phyloP scores from a whole-genome alignment of 2,113 vertebrate genomes.

The Corydoras maculifer region DNA sequence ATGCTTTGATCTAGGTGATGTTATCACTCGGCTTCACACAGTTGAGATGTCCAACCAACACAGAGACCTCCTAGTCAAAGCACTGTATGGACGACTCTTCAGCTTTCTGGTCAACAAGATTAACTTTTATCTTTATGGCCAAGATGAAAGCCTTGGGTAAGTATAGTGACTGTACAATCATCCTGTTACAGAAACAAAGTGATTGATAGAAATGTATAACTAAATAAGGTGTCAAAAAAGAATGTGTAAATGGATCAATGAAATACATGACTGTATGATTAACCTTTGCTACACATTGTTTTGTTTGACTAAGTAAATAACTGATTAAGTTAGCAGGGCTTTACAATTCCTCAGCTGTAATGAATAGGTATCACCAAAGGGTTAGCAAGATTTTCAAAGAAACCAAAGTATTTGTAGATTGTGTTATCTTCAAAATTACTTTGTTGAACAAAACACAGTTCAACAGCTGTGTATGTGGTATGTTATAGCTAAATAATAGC shows the following conservation, averaged over 20 bases:
- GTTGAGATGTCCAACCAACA: constrained; percentile 77
- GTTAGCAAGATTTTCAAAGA: not conserved
- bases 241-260: too few relatives aligned
- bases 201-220: not conserved
- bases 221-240: too few relatives aligned
- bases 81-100: constrained; percentile 84
- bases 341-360: constrained; percentile 1
- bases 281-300: too few relatives aligned
- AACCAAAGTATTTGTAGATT: too few relatives aligned
- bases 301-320: too few relatives aligned
- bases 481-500: too few relatives aligned
- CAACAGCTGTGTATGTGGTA: too few relatives aligned
- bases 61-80: constrained; percentile 84
- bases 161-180: constrained; percentile 17
- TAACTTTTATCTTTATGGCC: constrained; percentile 78
- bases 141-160: constrained; percentile 74
- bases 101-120: constrained; percentile 82
- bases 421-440: too few relatives aligned
- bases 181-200: not conserved
- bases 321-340: not conserved
- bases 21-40: constrained; percentile 74
- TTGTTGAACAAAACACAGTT: too few relatives aligned
- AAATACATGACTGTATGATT: too few relatives aligned
- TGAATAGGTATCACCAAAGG: not conserved
- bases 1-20: constrained; percentile 66